phyloP scores from a whole-genome alignment of 2,797 vertebrate species.

The Rhinogobio ventralis region DNA sequence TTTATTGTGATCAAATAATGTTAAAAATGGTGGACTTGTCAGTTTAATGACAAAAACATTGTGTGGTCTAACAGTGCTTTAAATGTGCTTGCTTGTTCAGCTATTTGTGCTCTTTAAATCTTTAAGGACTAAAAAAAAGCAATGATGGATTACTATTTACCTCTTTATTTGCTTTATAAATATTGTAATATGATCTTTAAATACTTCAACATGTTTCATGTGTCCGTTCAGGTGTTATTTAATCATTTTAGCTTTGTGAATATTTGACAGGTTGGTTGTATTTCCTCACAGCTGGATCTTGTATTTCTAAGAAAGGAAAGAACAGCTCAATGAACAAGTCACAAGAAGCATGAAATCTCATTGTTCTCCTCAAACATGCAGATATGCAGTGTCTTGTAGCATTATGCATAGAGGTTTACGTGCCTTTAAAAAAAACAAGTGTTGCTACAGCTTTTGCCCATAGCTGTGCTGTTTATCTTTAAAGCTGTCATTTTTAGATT shows the following conservation, averaged over 20 bases:
- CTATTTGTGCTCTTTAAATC: constrained; percentile 29
- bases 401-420: constrained; percentile 74
- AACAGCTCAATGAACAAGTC: constrained; percentile 3
- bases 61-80: constrained; percentile 41
- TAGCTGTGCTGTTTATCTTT: constrained; percentile 63
- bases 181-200: constrained; percentile 5
- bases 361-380: constrained; percentile 31
- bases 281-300: neutral
- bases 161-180: constrained; percentile 12
- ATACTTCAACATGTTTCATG: neutral
- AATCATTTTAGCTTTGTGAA: neutral
- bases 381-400: constrained; percentile 59
- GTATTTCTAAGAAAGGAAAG: neutral
- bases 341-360: constrained; percentile 47
- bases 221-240: constrained; percentile 1
- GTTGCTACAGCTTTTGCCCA: constrained; percentile 73
- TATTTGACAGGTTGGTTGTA: neutral
- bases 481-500: constrained; percentile 23
- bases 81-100: constrained; percentile 27
- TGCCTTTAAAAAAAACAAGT: constrained; percentile 74
- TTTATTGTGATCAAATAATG: constrained; percentile 25
- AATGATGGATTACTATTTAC: constrained; percentile 14
- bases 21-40: constrained; percentile 8
- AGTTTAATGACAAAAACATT: constrained; percentile 52
- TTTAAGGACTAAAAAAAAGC: constrained; percentile 30